Percentiles rank a stretch among this genome's conserved stretches.
These are phyloP conservation scores for Manis pentadactyla DNA, from an alignment of 2,797 vertebrate genomes.

Conservation along the genomic window DNA sequence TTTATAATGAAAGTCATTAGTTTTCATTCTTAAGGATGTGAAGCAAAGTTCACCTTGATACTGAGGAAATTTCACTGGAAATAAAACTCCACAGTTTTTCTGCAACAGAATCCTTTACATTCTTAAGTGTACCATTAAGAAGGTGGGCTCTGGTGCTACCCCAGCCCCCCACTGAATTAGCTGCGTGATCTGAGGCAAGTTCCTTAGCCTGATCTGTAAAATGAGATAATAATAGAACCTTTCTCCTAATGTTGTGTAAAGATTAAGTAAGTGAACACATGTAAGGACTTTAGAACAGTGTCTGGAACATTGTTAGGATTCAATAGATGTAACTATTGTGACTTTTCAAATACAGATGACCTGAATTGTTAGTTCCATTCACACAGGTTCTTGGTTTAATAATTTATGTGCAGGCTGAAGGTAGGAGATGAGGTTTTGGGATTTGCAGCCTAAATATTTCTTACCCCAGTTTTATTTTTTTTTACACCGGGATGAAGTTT, in stretches of 20 bases:
- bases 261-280: neutral
- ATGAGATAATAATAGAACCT: neutral
- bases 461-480: neutral
- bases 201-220: neutral
- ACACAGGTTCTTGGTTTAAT: neutral
- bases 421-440: neutral
- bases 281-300: neutral
- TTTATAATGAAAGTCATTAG: conserved; percentile 36
- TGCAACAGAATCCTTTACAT: neutral
- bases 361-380: neutral
- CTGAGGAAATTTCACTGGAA: conserved; percentile 48
- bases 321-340: neutral
- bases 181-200: neutral
- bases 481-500: neutral
- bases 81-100: neutral
- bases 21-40: neutral
- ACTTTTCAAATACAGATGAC: neutral
- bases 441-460: neutral
- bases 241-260: neutral
- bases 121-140: neutral
- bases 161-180: neutral
- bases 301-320: neutral
- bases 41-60: conserved; percentile 48
- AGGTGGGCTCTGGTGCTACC: neutral
- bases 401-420: neutral